Conservation (phyloP, 2,797 vertebrate genomes). For the Balearica regulorum region DNA sequence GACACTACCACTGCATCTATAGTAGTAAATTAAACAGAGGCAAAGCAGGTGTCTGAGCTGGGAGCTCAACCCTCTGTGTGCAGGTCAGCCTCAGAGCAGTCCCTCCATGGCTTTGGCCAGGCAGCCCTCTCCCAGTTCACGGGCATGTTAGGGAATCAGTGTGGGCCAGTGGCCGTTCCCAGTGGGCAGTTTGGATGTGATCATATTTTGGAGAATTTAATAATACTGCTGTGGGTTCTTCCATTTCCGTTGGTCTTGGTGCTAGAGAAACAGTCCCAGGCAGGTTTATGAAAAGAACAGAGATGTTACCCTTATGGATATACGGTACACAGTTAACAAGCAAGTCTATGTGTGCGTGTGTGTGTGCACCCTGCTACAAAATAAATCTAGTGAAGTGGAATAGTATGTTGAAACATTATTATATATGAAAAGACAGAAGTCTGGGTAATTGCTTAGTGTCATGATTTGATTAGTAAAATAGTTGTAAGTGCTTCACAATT, state of each 20-base stretch:
- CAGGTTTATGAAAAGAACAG: background rate
- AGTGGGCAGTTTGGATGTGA: background rate
- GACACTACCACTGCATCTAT: background rate
- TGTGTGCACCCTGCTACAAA: background rate
- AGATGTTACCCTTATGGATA: background rate
- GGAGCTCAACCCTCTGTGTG: background rate
- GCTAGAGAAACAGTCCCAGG: background rate
- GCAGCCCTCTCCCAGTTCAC: background rate
- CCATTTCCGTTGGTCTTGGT: rapidly evolving
- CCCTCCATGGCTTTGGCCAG: background rate
- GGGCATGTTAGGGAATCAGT: no score
- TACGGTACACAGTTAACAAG: background rate
- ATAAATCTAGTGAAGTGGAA: background rate
- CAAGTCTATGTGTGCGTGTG: background rate
- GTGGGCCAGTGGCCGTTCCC: background rate
- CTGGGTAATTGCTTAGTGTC: background rate
- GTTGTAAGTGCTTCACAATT: background rate
- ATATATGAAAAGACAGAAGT: background rate
- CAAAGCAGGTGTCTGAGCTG: background rate
- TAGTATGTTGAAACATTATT: background rate
- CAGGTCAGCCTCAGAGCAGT: background rate
- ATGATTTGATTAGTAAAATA: background rate
- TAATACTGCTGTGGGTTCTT: background rate
- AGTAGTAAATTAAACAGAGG: background rate
- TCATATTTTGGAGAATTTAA: background rate